Evolutionary conservation across 1,140 invertebrate species (phyloP).

Genomic region (Drosophila pectinifera): DNA sequence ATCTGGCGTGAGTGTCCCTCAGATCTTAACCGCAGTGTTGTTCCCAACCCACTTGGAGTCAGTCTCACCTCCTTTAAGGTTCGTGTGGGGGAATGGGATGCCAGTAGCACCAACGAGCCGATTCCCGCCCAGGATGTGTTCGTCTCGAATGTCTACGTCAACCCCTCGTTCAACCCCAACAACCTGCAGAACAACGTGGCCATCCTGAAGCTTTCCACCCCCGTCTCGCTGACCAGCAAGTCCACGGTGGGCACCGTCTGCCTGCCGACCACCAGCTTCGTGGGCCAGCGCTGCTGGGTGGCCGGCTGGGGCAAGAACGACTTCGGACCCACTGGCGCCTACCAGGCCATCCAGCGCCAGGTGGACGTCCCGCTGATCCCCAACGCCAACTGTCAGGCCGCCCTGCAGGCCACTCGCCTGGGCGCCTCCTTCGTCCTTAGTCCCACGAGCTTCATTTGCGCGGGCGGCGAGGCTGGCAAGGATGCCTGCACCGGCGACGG

Average conservation of each 20-base stretch:
- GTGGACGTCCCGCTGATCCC: constrained; percentile 90
- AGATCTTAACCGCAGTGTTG: not conserved
- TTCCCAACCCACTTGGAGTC: not conserved
- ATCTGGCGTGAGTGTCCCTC: constrained; percentile 86
- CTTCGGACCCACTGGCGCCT: constrained; percentile 88
- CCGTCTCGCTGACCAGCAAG: constrained; percentile 86
- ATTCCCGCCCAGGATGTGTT: constrained; percentile 87
- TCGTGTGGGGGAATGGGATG: constrained; percentile 90
- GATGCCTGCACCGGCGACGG: constrained; percentile 92
- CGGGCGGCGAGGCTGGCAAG: constrained; percentile 91
- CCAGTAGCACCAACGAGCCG: constrained; percentile 87
- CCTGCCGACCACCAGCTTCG: constrained; percentile 87
- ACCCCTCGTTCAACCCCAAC: constrained; percentile 88
- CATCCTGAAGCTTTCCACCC: constrained; percentile 87
- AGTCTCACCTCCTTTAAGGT: constrained; percentile 86
- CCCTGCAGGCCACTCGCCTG: constrained; percentile 88
- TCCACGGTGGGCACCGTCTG: constrained; percentile 91
- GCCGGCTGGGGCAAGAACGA: constrained; percentile 93
- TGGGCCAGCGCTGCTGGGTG: constrained; percentile 89
- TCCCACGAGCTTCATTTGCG: constrained; percentile 90
- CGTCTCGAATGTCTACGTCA: constrained; percentile 86
- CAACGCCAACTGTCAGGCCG: constrained; percentile 87
- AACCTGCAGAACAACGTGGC: constrained; percentile 90
- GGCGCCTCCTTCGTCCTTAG: constrained; percentile 88
- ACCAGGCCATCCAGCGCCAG: constrained; percentile 89